These are phyloP conservation scores for Epistrophe grossulariae DNA, from an alignment of 2,888 invertebrate genomes.

Conservation along the genomic window DNA sequence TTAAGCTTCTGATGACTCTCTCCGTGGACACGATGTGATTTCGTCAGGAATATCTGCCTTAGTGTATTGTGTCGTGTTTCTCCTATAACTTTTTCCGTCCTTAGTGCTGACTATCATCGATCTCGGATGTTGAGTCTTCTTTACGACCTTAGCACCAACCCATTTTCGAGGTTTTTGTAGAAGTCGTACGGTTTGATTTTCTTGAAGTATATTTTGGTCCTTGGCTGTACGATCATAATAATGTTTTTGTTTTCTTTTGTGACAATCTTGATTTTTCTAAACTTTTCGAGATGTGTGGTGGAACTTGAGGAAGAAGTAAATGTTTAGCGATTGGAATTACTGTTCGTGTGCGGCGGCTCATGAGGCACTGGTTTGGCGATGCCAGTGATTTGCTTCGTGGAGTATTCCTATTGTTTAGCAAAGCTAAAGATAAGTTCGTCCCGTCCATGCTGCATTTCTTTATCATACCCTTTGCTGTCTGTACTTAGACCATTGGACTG, in stretches of 20 bases:
- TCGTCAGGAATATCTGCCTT: neutral
- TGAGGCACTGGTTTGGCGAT: neutral
- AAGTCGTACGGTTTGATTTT: neutral
- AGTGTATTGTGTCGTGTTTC: slow-evolving; percentile 19
- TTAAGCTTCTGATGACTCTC: neutral
- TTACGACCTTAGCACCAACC: slow-evolving; percentile 4
- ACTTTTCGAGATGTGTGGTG: no score
- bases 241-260: neutral
- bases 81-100: slow-evolving; percentile 2
- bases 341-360: slow-evolving; percentile 5
- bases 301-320: no score
- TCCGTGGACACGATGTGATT: slow-evolving; percentile 1
- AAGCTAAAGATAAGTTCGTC: no score
- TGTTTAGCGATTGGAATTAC: no score
- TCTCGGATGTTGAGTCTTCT: slow-evolving; percentile 20
- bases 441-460: no score
- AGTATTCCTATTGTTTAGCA: slow-evolving; percentile 65
- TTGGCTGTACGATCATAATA: slow-evolving; percentile 11
- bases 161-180: slow-evolving; percentile 37
- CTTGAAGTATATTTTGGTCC: neutral
- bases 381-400: neutral
- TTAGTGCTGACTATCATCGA: slow-evolving; percentile 20
- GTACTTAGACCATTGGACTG: no score
- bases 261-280: neutral
- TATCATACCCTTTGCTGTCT: no score